Percentiles rank a stretch among this genome's conserved stretches.
phyloP scores from a whole-genome alignment of 2,888 invertebrate genomes.

The Lasioglossum villosulum region DNA sequence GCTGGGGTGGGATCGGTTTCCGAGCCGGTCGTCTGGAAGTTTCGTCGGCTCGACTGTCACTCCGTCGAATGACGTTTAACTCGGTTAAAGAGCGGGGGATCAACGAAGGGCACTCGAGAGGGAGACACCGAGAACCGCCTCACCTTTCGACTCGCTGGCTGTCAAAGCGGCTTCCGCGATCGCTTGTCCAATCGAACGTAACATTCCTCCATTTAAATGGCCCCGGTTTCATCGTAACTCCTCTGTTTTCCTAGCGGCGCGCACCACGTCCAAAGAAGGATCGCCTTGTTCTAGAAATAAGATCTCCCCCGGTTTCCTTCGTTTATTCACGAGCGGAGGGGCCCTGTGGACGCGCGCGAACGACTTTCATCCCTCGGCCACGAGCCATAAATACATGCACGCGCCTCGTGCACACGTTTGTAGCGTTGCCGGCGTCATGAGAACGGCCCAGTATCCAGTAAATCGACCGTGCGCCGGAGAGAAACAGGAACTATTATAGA shows the following conservation, averaged over 20 bases:
- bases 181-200: conserved; percentile 12
- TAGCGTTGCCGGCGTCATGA: conserved; percentile 51
- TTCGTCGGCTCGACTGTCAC: conserved; percentile 39
- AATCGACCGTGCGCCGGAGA: conserved; percentile 56
- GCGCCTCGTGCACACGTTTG: not conserved
- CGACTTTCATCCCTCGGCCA: conserved; percentile 59
- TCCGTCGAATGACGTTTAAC: conserved; percentile 62
- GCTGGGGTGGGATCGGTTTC: conserved; percentile 60
- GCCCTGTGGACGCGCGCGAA: conserved; percentile 52
- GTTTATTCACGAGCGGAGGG: conserved; percentile 63
- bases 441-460: conserved; percentile 54
- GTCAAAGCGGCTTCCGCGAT: conserved; percentile 26
- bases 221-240: not conserved
- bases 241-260: not conserved
- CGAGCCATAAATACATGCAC: conserved; percentile 63
- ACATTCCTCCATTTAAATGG: conserved; percentile 31
- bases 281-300: conserved; percentile 55
- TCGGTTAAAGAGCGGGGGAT: conserved; percentile 48
- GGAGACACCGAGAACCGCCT: not conserved
- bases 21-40: conserved; percentile 34
- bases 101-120: conserved; percentile 9
- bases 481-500: conserved; percentile 55
- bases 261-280: conserved; percentile 14
- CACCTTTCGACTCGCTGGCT: conserved; percentile 17
- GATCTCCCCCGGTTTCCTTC: conserved; percentile 4